Conservation (phyloP, 2,888 invertebrate species). For the Dioctria linearis region DNA sequence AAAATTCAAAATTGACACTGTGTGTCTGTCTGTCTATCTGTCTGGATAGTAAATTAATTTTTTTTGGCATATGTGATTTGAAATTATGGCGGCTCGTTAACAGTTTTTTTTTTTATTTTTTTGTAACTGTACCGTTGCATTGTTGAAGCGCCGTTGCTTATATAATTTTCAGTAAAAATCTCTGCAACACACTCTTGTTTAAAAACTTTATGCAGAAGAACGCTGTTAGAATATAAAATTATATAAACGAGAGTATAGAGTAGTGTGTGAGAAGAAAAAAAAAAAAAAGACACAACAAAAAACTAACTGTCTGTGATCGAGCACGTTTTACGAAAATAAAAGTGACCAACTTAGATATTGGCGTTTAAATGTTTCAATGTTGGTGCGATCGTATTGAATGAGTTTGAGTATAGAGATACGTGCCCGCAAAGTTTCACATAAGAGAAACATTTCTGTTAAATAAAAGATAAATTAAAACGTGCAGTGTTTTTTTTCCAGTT, state of each 20-base stretch:
- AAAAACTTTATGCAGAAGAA: no score
- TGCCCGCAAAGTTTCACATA: not conserved
- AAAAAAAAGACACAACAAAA: no score
- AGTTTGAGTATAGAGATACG: not conserved
- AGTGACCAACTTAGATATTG: constrained; percentile 10
- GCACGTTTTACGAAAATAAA: constrained; percentile 42
- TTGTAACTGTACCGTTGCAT: not conserved
- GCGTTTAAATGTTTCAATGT: constrained; percentile 8
- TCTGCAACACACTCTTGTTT: not conserved
- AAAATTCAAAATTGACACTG: constrained; percentile 1
- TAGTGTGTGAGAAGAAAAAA: no score
- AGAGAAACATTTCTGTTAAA: not conserved
- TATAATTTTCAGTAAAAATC: constrained; percentile 36
- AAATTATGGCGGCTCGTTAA: constrained; percentile 7
- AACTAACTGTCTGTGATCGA: not conserved
- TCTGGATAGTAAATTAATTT: no score
- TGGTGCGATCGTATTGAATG: not conserved
- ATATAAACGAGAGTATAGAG: no score
- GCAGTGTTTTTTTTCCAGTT: no score
- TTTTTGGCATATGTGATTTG: no score
- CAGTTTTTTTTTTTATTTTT: no score
- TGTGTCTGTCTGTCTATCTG: no score
- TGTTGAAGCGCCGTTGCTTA: constrained; percentile 1
- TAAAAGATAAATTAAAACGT: no score
- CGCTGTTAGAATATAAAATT: no score